These are phyloP conservation scores for Dolichoris vasculosae DNA, from an alignment of 1,140 invertebrate genomes.

Conservation along the genomic window DNA sequence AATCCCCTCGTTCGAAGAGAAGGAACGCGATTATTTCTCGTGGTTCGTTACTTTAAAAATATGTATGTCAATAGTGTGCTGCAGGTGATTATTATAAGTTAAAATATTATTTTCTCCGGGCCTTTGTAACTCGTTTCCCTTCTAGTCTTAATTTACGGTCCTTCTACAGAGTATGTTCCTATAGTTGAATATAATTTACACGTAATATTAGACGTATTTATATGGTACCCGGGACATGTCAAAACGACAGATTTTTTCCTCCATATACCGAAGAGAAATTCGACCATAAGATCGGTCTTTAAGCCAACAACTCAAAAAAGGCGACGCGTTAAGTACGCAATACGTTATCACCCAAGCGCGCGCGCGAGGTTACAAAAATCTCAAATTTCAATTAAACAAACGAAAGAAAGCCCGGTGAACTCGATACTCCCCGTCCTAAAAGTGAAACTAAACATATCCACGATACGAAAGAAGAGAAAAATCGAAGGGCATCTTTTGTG, in stretches of 20 bases:
- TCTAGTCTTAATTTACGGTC: constrained; percentile 14
- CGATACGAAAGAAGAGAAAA: not conserved
- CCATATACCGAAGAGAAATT: not conserved
- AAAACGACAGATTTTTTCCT: constrained; percentile 20
- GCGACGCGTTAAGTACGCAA: constrained; percentile 22
- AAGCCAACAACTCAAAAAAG: not conserved
- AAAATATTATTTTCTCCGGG: not conserved
- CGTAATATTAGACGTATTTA: constrained; percentile 48
- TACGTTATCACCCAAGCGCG: constrained; percentile 25
- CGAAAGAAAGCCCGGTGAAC: constrained; percentile 17
- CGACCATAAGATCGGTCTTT: not conserved
- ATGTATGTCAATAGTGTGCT: not conserved
- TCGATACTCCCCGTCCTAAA: constrained; percentile 38
- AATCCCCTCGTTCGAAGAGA: not conserved
- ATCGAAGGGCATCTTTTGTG: constrained; percentile 28
- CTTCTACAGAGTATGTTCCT: not conserved
- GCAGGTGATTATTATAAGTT: not conserved
- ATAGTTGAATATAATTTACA: constrained; percentile 29
- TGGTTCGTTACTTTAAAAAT: not conserved
- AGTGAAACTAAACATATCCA: constrained; percentile 40
- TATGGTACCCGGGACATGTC: constrained; percentile 8
- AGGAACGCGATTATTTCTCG: not conserved
- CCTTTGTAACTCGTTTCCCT: not conserved
- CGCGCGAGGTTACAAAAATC: constrained; percentile 32
- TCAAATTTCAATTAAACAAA: constrained; percentile 54